Conservation (phyloP, 2,888 invertebrate species). For the Petrolisthes cinctipes region DNA sequence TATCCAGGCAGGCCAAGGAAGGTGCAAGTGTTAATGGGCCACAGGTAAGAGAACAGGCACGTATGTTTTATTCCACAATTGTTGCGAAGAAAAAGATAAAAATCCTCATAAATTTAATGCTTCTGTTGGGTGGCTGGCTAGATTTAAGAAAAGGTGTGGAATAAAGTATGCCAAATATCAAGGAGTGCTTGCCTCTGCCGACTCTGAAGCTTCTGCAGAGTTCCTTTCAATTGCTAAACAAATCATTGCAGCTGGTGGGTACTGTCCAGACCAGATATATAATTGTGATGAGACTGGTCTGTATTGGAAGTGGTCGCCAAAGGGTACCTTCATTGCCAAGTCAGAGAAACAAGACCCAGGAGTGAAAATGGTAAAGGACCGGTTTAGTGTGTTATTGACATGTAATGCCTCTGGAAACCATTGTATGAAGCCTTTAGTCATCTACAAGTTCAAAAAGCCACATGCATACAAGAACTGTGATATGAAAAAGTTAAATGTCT, state of each 20-base stretch:
- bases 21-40: background rate
- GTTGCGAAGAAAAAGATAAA: no score
- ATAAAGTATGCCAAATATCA: background rate
- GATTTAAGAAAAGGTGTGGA: slow-evolving; percentile 3
- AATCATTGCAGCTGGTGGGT: background rate
- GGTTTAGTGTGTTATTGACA: background rate
- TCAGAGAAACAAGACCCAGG: slow-evolving; percentile 1
- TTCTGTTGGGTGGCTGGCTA: no score
- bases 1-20: background rate
- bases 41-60: background rate
- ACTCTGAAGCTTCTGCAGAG: no score
- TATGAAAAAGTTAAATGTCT: background rate
- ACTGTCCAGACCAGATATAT: background rate
- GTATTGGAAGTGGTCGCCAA: background rate
- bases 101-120: background rate
- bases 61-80: background rate
- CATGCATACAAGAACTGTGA: slow-evolving; percentile 1
- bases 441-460: slow-evolving; percentile 5
- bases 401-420: slow-evolving; percentile 2
- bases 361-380: background rate
- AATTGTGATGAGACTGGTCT: background rate
- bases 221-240: background rate
- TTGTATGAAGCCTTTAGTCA: background rate
- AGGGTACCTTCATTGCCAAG: background rate
- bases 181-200: background rate